Evolutionary conservation across 2,113 vertebrate species (phyloP), one percentile per base, ranked within the genome.

Genomic region (Cettia cetti): DNA sequence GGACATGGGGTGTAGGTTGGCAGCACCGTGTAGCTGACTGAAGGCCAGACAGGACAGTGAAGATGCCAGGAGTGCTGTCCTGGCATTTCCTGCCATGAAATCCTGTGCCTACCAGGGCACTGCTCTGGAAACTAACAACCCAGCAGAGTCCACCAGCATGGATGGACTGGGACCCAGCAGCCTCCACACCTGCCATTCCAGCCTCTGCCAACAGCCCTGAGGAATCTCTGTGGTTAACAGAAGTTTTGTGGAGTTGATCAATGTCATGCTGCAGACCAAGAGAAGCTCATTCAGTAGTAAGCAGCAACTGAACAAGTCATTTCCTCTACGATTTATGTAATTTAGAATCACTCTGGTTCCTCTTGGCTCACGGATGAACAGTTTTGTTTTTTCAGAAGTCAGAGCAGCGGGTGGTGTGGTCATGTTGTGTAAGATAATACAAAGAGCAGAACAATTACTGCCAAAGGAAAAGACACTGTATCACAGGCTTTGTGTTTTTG

Each of bases 401-500:
- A 52, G 49, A 94, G 90, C 90, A 93, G 94, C 5, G 64, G 96
- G 95, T 88, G 94, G 92, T 88, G 90, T n/a, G 82, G 88, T 92
- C 65, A 15, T 56, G 85, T 97, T 93, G 90, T 90, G 94, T 61
- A 94, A 93, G 92, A 94, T 91, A 94, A 95, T 77, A 90, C 90
- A 86, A 83, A 92, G 76, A 92, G 90, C 60, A 88, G 82, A 96
- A 96, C 85, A 95, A 94, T 56, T 92, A 14, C 93, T 90, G 90
- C 86, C 93, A 86, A 95, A 86, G 79, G 75, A 95, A 80, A 60
- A 86, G 52, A 78, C 64, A 11, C 69, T 42, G 60, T 68, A 89
- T 65, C 53, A 45, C 6, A 79, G 47, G 49, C 81, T 82, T 84
- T 57, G 65, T 56, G 26, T 14, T 74, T 84, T 52, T 49, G 10